phyloP scores from a whole-genome alignment of 2,113 vertebrate genomes.

The Seriola dumerili region DNA sequence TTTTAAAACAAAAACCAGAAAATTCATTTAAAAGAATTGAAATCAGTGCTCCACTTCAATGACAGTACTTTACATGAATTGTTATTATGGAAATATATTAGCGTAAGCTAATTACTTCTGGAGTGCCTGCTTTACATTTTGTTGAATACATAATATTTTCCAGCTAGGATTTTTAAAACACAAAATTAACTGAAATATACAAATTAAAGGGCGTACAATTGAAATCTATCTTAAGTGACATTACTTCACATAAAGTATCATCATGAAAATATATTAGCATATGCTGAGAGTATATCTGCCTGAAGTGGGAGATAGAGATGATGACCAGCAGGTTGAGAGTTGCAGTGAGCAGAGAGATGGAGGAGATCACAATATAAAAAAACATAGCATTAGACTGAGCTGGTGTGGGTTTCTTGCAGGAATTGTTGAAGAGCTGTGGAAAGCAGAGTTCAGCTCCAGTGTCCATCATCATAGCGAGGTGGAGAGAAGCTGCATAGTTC shows the following conservation, averaged over 20 bases:
- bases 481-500: neutral
- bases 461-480: neutral
- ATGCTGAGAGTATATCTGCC: neutral
- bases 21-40: no score
- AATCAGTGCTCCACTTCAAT: no score
- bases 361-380: neutral
- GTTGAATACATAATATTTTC: no score
- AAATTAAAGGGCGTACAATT: no score
- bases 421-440: slow-evolving; percentile 37
- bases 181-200: no score
- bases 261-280: neutral
- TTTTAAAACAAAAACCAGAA: no score
- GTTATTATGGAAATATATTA: neutral
- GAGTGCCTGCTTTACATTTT: no score
- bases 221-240: no score
- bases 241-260: no score
- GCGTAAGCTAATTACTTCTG: neutral
- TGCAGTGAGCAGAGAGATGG: slow-evolving; percentile 24
- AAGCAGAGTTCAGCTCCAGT: slow-evolving; percentile 33
- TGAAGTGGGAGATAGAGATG: slow-evolving; percentile 35
- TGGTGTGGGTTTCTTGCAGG: neutral
- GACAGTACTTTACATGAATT: no score
- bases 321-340: slow-evolving; percentile 35
- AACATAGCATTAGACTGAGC: neutral
- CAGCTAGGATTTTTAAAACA: no score